phyloP scores from a whole-genome alignment of 2,113 vertebrate genomes.

The Meleagris gallopavo region DNA sequence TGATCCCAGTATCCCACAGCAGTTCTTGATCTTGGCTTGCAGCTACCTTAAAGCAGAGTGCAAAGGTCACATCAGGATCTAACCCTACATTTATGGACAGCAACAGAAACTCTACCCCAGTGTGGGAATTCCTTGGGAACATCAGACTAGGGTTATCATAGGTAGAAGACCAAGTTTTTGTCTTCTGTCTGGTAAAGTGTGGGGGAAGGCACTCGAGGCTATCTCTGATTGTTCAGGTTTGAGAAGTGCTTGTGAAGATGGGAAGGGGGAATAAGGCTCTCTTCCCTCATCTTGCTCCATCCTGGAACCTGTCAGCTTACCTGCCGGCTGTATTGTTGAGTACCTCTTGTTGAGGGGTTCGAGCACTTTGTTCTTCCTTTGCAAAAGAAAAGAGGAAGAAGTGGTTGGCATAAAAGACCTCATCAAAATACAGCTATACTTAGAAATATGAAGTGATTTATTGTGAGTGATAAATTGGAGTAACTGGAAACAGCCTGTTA shows the following conservation, averaged over 20 bases:
- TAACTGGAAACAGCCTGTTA: neutral
- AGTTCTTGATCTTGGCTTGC: neutral
- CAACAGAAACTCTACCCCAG: neutral
- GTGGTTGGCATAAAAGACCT: neutral
- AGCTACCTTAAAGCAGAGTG: neutral
- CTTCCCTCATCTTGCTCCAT: neutral
- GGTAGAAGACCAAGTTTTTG: neutral
- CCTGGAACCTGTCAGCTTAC: neutral
- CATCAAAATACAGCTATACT: neutral
- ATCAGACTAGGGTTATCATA: neutral
- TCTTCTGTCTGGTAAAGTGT: no score
- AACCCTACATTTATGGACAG: neutral
- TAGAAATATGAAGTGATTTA: neutral
- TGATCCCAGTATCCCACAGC: neutral
- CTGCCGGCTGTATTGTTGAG: no score
- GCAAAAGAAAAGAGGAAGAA: neutral
- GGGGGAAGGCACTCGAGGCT: neutral
- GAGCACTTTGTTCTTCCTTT: neutral
- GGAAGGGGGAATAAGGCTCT: neutral
- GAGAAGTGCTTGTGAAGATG: neutral
- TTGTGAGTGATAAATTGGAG: neutral
- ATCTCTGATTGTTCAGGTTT: neutral
- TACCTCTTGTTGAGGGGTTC: neutral
- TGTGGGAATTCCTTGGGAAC: neutral
- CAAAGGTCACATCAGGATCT: neutral